Evolutionary conservation across 2,888 invertebrate genomes (phyloP), one percentile per base, ranked within the genome.

Genomic region (Lapara coniferarum): DNA sequence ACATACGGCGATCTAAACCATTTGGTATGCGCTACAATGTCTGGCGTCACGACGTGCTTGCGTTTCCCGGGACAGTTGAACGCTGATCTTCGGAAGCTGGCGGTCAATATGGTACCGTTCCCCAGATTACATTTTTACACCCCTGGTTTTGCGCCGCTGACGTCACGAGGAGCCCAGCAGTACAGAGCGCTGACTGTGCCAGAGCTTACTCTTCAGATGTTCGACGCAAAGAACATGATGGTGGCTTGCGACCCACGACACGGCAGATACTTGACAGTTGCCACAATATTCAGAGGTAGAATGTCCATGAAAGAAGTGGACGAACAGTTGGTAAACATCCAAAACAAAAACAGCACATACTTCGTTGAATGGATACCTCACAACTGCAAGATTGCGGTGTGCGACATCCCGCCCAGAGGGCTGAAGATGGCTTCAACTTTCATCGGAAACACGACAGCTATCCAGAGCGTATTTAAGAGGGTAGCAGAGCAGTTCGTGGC

Each of bases 231-330:
- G 95, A 95, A 94, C 95, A 88, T 97, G 97, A 95, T 98, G 98
- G 97, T 97, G 2, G 98, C 98, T 0, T 98, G 98, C 83, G 98
- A 98, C 85, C 98, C 98, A 0, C 94, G 98, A 59, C 98, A 98
- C 84, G 98, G 98, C 30, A 95, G 98, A 73, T 98, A 98, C 84
- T 92, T 98, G 68, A 98, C 98, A 0, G 98, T 98, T 0, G 98
- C 98, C 6, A 97, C 98, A 55, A 97, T 98, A 79, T 98, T 98
- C 94, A 95, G 98, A 79, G 98, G 97, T 0, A 95, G 97, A 73
- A 97, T 98, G 97, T 98, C 98, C 13, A 98, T 98, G 98, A 98
- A 98, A 84, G 98, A 98, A 94, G 96, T 97, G 0, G 97, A 97
- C 80, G 97, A 97, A 82, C 97, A 97, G 82, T 95, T 97, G 94